A percentile compares a stretch with the other conserved stretches of the same genome.
Conservation (phyloP, 35 echinoderm and acorn worm species). For the Holothuria glaberrima region DNA sequence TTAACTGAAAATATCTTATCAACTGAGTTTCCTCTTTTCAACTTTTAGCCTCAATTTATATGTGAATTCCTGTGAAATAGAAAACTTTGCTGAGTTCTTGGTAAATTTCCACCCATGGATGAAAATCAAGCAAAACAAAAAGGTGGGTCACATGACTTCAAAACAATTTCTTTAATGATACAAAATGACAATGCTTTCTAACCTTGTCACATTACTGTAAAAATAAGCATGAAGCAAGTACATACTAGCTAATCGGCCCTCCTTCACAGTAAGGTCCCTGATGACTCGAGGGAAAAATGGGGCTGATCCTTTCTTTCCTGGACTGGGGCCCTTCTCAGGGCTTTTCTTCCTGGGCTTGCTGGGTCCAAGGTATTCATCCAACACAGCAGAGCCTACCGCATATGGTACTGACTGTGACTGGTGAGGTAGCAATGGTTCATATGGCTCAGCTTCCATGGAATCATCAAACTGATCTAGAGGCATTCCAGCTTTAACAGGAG, state of each 20-base stretch:
- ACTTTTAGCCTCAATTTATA: too few relatives aligned
- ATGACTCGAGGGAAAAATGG: conserved; percentile 88
- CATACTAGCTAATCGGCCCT: conserved; percentile 83
- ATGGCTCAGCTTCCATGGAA: conserved; percentile 53
- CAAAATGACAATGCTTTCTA: background rate
- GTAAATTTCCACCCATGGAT: too few relatives aligned
- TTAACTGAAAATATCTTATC: too few relatives aligned
- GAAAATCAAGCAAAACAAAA: background rate
- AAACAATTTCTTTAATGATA: background rate
- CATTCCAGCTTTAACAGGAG: conserved; percentile 47
- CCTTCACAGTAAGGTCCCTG: conserved; percentile 63
- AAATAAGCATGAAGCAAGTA: background rate
- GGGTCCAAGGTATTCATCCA: conserved; percentile 48
- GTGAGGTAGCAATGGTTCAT: conserved; percentile 64
- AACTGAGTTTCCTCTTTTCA: too few relatives aligned
- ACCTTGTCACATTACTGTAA: too few relatives aligned
- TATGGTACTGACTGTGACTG: conserved; percentile 48
- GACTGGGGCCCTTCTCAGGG: conserved; percentile 11
- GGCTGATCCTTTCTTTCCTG: conserved; percentile 59
- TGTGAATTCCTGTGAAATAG: too few relatives aligned
- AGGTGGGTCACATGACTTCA: background rate
- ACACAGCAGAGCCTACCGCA: background rate
- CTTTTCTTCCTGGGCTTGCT: conserved; percentile 31
- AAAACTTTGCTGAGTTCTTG: too few relatives aligned
- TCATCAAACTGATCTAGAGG: conserved; percentile 49